Evolutionary conservation across 2,888 invertebrate genomes (phyloP).

Genomic region (Eupithecia insigniata): DNA sequence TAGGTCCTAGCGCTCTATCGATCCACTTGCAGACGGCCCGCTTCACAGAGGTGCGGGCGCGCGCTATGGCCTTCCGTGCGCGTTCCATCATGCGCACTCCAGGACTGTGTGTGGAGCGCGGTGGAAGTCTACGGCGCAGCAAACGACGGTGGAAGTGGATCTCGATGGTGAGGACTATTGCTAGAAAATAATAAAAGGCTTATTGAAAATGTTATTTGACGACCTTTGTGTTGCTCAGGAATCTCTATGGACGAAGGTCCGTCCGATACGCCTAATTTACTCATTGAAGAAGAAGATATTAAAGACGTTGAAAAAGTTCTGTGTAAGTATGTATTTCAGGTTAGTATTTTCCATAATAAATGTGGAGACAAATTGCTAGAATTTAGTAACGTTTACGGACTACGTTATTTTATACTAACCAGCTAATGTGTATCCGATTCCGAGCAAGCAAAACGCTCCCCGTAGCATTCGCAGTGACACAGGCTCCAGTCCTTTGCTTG

Average conservation of each 20-base stretch:
- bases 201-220: not conserved
- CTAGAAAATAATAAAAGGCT: conserved; percentile 46
- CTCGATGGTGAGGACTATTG: conserved; percentile 61
- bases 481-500: conserved; percentile 83
- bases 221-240: not conserved
- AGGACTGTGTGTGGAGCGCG: conserved; percentile 45
- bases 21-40: conserved; percentile 49
- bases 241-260: not conserved
- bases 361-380: too few relatives aligned
- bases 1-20: conserved; percentile 66
- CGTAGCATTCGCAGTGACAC: conserved; percentile 89
- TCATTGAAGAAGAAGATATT: too few relatives aligned
- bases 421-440: conserved; percentile 86
- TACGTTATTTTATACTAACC: conserved; percentile 62
- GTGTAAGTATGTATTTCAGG: too few relatives aligned
- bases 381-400: too few relatives aligned
- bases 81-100: conserved; percentile 44
- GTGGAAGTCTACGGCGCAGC: conserved; percentile 40
- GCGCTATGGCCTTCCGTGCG: conserved; percentile 44
- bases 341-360: too few relatives aligned
- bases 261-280: too few relatives aligned
- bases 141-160: conserved; percentile 64
- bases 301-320: too few relatives aligned
- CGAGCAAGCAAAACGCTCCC: conserved; percentile 88
- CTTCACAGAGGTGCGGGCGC: conserved; percentile 45